Base-by-base conservation (phyloP, 2,797 vertebrate genomes). In the Ara ararauna region DNA sequence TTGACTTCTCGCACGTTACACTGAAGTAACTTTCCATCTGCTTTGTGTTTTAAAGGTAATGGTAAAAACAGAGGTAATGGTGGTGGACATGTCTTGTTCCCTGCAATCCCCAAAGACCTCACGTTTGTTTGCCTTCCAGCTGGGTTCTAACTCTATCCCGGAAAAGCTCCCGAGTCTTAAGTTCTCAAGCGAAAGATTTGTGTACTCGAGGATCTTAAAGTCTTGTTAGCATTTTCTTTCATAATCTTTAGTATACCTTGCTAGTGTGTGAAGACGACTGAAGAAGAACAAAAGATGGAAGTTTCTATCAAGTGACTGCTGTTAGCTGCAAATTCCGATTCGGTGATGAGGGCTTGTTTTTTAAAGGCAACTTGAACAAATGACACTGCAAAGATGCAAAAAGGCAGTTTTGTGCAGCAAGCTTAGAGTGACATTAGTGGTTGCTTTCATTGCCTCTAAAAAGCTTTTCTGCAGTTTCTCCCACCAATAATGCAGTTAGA, bases 1-100 rank as follows among this genome's bases (percentile, higher is more conserved):
- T 20, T 7, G 1, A 3, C 74, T 38, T 5, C 5, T 19, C 10
- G 23, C 34, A 1, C 13, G 0, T 29, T 9, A 6, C 19, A 10
- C 2, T 21, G 42, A 11, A 56, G 50, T 13, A 24, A 10, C 58
- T 60, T 60, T 6, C 32, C 10, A 0, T 11, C 50, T 50, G 72
- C 72, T 60, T 50, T 40, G 38, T 29, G 67, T 11, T 29, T 45
- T 66, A 17, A 7, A 67, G 44, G 34, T 17, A 14, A 6, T 17
- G 23, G 15, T 45, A 65, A 16, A 34, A 32, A 40, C 56, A 19
- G 66, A 29, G 38, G 4, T 6, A 18, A 10, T 42, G 66, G 32
- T 23, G 9, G 2, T 5, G 71, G 54, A 2, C 16, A 34, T 44
- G 21, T 2, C 26, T 58, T 38, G 27, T 50, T 70, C 38, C 34